Evolutionary conservation across 2,113 vertebrate species (phyloP).

Genomic region (Bombycilla garrulus): DNA sequence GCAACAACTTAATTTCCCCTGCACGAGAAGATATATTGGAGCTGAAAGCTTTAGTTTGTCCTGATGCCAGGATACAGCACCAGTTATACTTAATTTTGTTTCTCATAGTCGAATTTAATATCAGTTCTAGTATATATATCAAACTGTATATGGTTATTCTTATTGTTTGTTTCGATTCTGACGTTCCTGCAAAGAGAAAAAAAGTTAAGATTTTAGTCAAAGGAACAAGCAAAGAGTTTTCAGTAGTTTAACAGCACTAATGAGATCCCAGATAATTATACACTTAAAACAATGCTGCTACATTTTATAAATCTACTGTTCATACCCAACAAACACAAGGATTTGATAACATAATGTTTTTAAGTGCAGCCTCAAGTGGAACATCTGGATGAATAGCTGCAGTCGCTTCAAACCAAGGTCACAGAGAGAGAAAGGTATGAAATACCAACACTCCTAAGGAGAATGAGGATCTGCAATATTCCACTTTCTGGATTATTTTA

Average conservation of each 20-base stretch:
- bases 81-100: slow-evolving; percentile 66
- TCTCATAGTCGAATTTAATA: slow-evolving; percentile 66
- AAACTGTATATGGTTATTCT: slow-evolving; percentile 77
- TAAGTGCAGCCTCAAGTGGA: not conserved
- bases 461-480: not conserved
- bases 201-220: slow-evolving; percentile 27
- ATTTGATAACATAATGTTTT: not conserved
- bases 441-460: not conserved
- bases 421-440: not conserved
- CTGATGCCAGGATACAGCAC: slow-evolving; percentile 81
- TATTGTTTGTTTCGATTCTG: slow-evolving; percentile 93
- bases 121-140: slow-evolving; percentile 81
- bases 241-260: not conserved
- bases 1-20: slow-evolving; percentile 83
- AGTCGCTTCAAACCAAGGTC: not conserved
- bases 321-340: not conserved
- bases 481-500: not conserved
- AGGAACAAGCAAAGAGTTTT: not conserved
- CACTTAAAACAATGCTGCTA: not conserved
- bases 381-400: not conserved
- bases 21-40: slow-evolving; percentile 80
- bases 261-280: not conserved
- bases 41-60: slow-evolving; percentile 80
- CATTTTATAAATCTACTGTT: not conserved
- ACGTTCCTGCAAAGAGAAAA: slow-evolving; percentile 81